Base-by-base conservation (phyloP, 2,888 invertebrate species). In the Odiellus spinosus region DNA sequence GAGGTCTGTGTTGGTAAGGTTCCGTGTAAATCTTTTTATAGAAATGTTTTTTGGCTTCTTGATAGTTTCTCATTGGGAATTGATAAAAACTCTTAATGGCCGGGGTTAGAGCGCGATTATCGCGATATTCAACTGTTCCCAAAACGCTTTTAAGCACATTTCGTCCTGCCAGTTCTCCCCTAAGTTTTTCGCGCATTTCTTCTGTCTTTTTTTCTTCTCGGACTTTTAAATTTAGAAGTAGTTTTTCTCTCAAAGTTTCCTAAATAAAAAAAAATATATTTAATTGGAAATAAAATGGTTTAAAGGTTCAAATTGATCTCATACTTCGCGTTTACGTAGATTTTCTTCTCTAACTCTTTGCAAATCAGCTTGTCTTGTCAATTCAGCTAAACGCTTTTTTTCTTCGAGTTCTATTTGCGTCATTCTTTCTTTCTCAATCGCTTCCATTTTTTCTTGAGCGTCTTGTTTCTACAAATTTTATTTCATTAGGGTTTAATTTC, bases 101-200 rank as follows among this genome's bases (percentile, higher is more conserved):
- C 8, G 26, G 26, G 8, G 26, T 26, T 8, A 26, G 4, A 8
- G 26, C 26, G 4, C 26, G 4, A 26, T 26, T 26, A 8, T 26
- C 26, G 26, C 26, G 26, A 6, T 4, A 26, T 26, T 26, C 26
- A 4, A 26, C 38, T 12, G 38, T 35, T 5, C 19, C 50, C 20
- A 50, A 40, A 12, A 50, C 50, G 45, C 50, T 50, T 42, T 50
- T 50, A 32, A 50, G 33, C 20, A 49, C 40, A 15, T 45, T 49
- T 5, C 43, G 44, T 26, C 52, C 52, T 32, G 49, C 47, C 19
- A 52, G 38, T 41, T 52, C 47, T 47, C 38, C 47, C 20, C 52
- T 40, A 12, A 52, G 26, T 15, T 52, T 52, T 45, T 52, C 52
- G 36, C 52, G 18, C 18, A 44, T 19, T 36, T 47, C 41, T 12